Conservation (phyloP, 2,888 invertebrate species). For the Allacma fusca region DNA sequence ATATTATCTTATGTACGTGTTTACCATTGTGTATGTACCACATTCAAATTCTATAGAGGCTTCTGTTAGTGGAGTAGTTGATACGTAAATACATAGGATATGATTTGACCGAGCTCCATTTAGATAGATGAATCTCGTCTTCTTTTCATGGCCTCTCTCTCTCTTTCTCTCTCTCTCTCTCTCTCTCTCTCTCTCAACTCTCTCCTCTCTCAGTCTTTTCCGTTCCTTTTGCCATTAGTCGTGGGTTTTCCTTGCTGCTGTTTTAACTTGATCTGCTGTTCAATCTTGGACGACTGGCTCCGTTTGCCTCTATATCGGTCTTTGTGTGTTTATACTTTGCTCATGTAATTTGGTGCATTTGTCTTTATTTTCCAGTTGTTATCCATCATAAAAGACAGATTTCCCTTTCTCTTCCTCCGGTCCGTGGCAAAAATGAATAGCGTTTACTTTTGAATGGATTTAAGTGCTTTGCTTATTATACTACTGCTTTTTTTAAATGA, state of each 20-base stretch:
- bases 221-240: slow-evolving; percentile 17
- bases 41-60: too few species aligned
- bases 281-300: neutral
- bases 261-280: slow-evolving; percentile 9
- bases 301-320: neutral
- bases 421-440: neutral
- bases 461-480: neutral
- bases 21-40: too few species aligned
- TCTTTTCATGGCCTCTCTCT: slow-evolving; percentile 31
- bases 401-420: neutral
- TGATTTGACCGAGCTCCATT: slow-evolving; percentile 25
- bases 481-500: too few species aligned
- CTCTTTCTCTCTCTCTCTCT: slow-evolving; percentile 22
- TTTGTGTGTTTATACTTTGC: neutral
- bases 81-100: neutral
- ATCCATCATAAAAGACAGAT: slow-evolving; percentile 16
- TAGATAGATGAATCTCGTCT: slow-evolving; percentile 35
- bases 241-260: neutral
- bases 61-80: too few species aligned
- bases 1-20: too few species aligned
- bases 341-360: neutral
- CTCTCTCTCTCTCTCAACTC: slow-evolving; percentile 24
- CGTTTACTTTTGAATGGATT: neutral
- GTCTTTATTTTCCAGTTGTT: neutral
- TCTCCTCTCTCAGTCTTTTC: slow-evolving; percentile 13